Conservation (phyloP, 2,113 vertebrate genomes). For the Sylvilagus bachmani region DNA sequence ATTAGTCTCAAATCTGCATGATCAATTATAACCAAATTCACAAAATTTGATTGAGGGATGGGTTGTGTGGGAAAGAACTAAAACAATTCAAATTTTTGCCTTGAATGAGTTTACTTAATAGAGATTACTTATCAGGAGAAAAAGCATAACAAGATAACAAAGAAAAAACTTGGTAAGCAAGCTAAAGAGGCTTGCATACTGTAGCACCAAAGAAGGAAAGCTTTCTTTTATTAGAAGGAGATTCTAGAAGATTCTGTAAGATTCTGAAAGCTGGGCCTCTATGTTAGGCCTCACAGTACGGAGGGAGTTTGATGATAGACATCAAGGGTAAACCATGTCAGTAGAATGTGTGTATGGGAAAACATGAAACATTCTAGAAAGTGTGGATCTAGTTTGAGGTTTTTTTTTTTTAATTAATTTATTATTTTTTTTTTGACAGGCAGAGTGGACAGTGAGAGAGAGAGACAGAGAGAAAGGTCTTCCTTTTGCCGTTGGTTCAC, state of each 20-base stretch:
- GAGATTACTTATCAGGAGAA: background rate
- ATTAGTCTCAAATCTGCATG: background rate
- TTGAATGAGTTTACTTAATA: background rate
- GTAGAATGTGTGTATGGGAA: background rate
- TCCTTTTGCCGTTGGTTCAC: no score
- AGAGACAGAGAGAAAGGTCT: no score
- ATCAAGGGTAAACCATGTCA: background rate
- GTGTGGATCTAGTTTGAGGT: background rate
- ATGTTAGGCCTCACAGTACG: background rate
- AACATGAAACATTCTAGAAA: constrained; percentile 33
- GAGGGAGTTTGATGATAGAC: background rate
- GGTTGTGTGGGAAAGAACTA: background rate
- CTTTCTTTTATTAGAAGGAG: background rate
- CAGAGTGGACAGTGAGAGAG: no score
- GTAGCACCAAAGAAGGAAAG: background rate
- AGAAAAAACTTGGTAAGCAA: constrained; percentile 31
- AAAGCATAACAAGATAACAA: background rate
- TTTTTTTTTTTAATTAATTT: no score
- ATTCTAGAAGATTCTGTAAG: background rate
- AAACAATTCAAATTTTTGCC: background rate
- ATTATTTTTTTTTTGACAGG: no score
- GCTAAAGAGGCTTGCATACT: background rate
- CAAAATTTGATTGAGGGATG: background rate
- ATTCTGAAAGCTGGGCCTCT: no score
- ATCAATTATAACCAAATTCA: background rate